These are phyloP conservation scores for Apodemus speciosus DNA, from an alignment of 2,113 vertebrate species.

Conservation along the genomic window DNA sequence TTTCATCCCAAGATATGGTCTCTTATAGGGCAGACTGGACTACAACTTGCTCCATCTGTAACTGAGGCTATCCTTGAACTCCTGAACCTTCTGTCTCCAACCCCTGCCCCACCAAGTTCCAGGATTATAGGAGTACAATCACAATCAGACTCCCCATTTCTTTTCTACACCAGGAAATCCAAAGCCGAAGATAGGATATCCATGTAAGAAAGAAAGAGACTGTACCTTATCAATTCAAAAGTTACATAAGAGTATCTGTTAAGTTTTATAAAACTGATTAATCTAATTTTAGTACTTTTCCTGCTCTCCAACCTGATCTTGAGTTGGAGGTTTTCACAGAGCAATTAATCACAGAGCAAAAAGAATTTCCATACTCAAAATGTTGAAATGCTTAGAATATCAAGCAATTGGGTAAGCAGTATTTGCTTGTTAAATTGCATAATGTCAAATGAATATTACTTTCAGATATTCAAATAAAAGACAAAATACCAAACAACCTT, in stretches of 20 bases:
- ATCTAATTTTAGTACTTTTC: conserved; percentile 58
- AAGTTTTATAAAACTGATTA: conserved; percentile 54
- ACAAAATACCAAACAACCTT: conserved; percentile 58
- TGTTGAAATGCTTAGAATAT: conserved; percentile 62
- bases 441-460: conserved; percentile 65
- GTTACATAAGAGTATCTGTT: conserved; percentile 18
- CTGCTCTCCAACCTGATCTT: conserved; percentile 57
- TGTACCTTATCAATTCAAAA: conserved; percentile 7
- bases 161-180: conserved; percentile 36
- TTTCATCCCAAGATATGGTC: not conserved
- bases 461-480: conserved; percentile 61
- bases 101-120: not conserved
- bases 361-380: conserved; percentile 62
- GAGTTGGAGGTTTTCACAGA: conserved; percentile 42
- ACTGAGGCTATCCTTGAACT: not conserved
- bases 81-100: not conserved
- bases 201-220: not conserved
- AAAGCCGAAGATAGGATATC: not conserved
- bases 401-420: conserved; percentile 59
- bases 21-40: not conserved
- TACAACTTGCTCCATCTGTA: not conserved
- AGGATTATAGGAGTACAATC: not conserved
- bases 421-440: conserved; percentile 50
- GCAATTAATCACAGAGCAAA: conserved; percentile 61
- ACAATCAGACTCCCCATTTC: not conserved